Percentiles rank a stretch among this genome's conserved stretches.
Conservation (phyloP, 2,888 invertebrate genomes). For the Alviniconcha strummeri region DNA sequence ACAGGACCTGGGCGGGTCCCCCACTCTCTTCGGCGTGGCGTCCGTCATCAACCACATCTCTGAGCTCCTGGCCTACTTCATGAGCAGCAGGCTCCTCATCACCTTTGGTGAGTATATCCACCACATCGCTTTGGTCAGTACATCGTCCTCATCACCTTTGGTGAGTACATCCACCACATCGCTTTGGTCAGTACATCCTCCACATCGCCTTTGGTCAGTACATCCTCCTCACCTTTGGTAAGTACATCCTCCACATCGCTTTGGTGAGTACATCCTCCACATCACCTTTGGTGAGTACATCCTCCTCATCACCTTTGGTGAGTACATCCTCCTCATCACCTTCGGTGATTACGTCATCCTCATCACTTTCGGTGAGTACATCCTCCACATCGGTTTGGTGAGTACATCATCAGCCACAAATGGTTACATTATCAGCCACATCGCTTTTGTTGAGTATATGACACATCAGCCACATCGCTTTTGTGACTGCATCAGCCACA, state of each 20-base stretch:
- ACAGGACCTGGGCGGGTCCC: constrained; percentile 89
- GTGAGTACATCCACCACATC: too few species aligned
- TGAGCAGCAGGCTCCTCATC: constrained; percentile 94
- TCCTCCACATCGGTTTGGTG: too few species aligned
- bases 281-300: neutral
- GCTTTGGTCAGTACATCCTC: constrained; percentile 80
- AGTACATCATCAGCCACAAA: too few species aligned
- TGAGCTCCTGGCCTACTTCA: constrained; percentile 98
- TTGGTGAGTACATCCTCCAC: constrained; percentile 79
- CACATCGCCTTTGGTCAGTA: neutral
- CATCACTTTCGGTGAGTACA: neutral
- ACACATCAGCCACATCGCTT: too few species aligned
- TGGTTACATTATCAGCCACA: too few species aligned
- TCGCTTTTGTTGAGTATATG: too few species aligned
- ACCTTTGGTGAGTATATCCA: constrained; percentile 83
- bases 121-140: neutral
- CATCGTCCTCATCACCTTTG: too few species aligned
- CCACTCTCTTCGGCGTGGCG: constrained; percentile 97
- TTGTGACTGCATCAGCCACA: too few species aligned
- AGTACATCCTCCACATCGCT: constrained; percentile 62
- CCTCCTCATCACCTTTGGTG: too few species aligned
- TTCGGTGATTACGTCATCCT: constrained; percentile 80
- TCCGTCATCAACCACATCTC: constrained; percentile 99
- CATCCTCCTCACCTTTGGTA: too few species aligned
- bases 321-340: constrained; percentile 36